Percentiles rank a stretch among this genome's conserved stretches.
Conservation (phyloP, 1,140 invertebrate species). For the Sycophila sp. region DNA sequence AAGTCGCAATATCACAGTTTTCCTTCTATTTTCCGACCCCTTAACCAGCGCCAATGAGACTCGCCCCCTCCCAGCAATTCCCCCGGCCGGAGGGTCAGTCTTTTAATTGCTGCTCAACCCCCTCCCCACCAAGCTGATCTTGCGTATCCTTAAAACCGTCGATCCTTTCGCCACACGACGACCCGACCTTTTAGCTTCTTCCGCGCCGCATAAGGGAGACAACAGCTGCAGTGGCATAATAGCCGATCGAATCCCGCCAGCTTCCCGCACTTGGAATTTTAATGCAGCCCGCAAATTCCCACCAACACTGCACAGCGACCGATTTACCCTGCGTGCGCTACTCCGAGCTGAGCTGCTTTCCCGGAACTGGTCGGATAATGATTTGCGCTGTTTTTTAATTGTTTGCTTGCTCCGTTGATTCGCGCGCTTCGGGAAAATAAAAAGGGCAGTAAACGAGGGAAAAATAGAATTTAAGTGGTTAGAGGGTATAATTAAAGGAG, state of each 20-base stretch:
- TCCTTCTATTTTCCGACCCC: neutral
- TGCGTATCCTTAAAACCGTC: conserved; percentile 14
- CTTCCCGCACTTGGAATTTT: conserved; percentile 22
- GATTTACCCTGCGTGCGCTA: too few relatives aligned
- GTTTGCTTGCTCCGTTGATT: too few relatives aligned
- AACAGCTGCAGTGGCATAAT: neutral
- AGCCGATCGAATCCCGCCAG: conserved; percentile 13
- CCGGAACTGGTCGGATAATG: too few relatives aligned
- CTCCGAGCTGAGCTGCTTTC: too few relatives aligned
- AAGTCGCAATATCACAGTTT: neutral
- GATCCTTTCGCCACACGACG: neutral
- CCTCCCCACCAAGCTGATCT: neutral
- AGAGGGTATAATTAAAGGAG: too few relatives aligned
- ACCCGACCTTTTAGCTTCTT: neutral
- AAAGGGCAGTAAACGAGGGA: too few relatives aligned
- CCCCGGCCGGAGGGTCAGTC: neutral
- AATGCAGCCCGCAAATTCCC: too few relatives aligned
- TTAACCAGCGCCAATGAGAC: too few relatives aligned
- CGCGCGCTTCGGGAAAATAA: too few relatives aligned
- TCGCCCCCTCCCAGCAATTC: neutral
- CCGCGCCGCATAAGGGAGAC: neutral
- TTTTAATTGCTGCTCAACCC: conserved; percentile 2
- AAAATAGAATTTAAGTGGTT: too few relatives aligned
- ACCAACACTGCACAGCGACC: too few relatives aligned
- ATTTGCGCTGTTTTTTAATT: too few relatives aligned